Conservation (phyloP, 2,113 vertebrate species). For the Girardinichthys multiradiatus region DNA sequence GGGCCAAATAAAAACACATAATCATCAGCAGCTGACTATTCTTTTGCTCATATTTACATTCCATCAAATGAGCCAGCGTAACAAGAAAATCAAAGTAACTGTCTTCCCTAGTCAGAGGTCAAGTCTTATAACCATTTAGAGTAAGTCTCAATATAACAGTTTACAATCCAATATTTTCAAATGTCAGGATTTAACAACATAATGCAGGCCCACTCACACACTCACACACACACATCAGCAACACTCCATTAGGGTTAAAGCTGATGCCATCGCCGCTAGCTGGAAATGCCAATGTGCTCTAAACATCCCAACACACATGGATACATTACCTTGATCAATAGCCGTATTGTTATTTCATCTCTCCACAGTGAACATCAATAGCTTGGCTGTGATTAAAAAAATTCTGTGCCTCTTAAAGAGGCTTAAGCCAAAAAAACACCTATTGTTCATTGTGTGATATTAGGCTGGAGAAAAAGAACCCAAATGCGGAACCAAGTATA, state of each 20-base stretch:
- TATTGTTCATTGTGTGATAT: background rate
- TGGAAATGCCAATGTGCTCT: constrained; percentile 37
- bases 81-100: background rate
- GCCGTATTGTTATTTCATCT: constrained; percentile 65
- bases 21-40: background rate
- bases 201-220: background rate
- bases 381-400: constrained; percentile 69
- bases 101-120: background rate
- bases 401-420: constrained; percentile 62
- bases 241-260: background rate
- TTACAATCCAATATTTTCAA: background rate
- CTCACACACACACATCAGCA: background rate
- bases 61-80: background rate
- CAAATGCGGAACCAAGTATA: background rate
- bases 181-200: background rate
- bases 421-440: constrained; percentile 46
- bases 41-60: background rate
- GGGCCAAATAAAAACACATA: no score
- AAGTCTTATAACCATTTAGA: background rate
- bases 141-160: background rate
- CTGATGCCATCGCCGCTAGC: constrained; percentile 33
- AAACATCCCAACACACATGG: constrained; percentile 15
- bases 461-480: background rate
- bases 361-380: constrained; percentile 45
- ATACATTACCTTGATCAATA: constrained; percentile 65